Evolutionary conservation across 2,113 vertebrate genomes (phyloP).

Genomic region (Oenanthe oenanthe): DNA sequence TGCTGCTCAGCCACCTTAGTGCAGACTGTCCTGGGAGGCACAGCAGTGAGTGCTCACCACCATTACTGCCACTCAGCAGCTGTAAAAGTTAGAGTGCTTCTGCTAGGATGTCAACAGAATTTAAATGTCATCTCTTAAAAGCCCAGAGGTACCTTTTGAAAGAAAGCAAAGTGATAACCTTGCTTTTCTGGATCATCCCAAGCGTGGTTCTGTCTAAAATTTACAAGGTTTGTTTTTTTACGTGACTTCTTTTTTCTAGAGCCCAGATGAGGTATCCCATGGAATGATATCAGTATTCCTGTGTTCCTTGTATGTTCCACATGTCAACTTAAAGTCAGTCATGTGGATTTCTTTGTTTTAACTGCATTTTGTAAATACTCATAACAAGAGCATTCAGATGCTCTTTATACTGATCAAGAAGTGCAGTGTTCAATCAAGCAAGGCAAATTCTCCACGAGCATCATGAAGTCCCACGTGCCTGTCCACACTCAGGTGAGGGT

Average conservation of each 20-base stretch:
- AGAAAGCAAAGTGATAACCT: rapidly evolving
- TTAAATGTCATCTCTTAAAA: neutral
- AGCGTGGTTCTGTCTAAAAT: neutral
- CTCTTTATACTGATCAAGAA: neutral
- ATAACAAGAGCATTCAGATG: conserved; percentile 1
- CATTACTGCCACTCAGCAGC: neutral
- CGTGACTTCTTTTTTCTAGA: neutral
- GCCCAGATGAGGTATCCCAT: neutral
- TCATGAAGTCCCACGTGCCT: neutral
- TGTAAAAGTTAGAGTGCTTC: neutral
- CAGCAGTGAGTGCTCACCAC: neutral
- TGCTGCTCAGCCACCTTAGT: neutral
- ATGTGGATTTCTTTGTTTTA: conserved; percentile 56
- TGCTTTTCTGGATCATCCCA: neutral
- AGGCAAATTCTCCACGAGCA: neutral
- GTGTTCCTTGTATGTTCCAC: neutral
- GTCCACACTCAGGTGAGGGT: neutral
- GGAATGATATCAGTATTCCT: neutral
- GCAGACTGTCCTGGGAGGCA: neutral
- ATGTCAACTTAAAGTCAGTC: conserved; percentile 49
- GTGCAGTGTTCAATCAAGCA: neutral
- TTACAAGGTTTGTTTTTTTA: neutral
- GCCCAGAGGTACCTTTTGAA: neutral
- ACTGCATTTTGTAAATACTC: conserved; percentile 27
- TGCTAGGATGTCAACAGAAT: neutral